Base-by-base conservation (phyloP, 1,140 invertebrate species). In the Diabrotica undecimpunctata region DNA sequence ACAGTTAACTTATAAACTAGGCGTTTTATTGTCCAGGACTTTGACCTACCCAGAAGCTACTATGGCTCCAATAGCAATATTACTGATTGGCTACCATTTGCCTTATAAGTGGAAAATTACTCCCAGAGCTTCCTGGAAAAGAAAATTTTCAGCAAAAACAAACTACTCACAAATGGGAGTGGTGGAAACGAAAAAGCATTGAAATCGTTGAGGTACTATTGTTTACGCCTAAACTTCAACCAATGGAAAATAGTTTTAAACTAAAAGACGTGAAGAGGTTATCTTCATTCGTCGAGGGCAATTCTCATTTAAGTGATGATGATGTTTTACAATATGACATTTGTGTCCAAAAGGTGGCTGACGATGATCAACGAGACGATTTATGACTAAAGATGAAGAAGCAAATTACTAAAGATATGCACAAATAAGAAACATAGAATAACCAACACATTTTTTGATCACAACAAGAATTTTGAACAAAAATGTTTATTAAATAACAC, bases 1-100 rank as follows among this genome's bases (percentile, higher is more conserved):
- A 93, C 90, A 25, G 88, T 91, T 71, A 88, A 92, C 75, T 83
- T 97, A 92, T 97, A 55, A 89, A 90, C 78, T 97, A 94, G 94
- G 82, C 84, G 61, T 76, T 95, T 46, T 93, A 95, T 83, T 84
- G 91, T 69, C 72, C 73, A 69, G 69, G 74, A 25, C 78, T 93
- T 0, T 46, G 84, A 0, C 70, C 88, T 90, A 93, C 71, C 81
- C 85, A 57, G 91, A 94, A 79, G 87, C 89, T 3, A 86, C 89
- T 0, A 83, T 87, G 5, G 84, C 83, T 0, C 81, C 91, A 25
- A 85, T 92, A 58, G 68, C 90, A 0, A 54, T 87, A 12, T 64
- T 89, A 83, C 72, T 83, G 73, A 72, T 72, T 51, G 50, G 67
- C n/a, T 69, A 76, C 61, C 70, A 75, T 64, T 66, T 76, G 14